Evolutionary conservation across 2,888 invertebrate species (phyloP).

Genomic region (Priocnemis perturbator): DNA sequence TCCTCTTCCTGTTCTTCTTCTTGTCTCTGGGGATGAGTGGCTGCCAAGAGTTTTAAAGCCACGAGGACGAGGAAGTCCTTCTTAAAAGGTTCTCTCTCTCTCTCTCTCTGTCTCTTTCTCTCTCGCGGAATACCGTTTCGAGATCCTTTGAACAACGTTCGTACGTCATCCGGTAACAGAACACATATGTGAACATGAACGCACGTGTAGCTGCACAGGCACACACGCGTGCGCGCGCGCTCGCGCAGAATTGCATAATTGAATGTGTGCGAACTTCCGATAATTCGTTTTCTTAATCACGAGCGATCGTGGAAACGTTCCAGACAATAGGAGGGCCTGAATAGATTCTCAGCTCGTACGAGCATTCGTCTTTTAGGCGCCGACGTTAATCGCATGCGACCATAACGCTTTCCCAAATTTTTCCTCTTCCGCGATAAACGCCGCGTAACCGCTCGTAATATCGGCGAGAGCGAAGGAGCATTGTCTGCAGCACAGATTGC

Average conservation of each 20-base stretch:
- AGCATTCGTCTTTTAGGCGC: background rate
- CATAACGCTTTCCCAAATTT: background rate
- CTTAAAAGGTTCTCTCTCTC: background rate
- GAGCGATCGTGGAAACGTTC: background rate
- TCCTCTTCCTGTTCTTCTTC: conserved; percentile 3
- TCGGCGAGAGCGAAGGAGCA: background rate
- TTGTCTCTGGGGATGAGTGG: too few relatives aligned
- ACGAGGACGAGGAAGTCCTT: background rate
- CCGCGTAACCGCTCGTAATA: background rate
- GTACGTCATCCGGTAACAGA: conserved; percentile 3
- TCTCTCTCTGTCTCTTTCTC: background rate
- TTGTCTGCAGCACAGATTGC: background rate
- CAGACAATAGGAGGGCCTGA: background rate
- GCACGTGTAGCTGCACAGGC: too few relatives aligned
- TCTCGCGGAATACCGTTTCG: conserved; percentile 12
- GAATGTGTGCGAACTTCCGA: conserved; percentile 5
- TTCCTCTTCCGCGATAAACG: conserved; percentile 1
- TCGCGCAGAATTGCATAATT: too few relatives aligned
- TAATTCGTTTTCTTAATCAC: conserved; percentile 1
- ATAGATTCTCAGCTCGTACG: too few relatives aligned
- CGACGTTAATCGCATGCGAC: background rate
- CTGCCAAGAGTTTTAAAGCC: too few relatives aligned
- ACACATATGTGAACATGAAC: background rate
- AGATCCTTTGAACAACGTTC: conserved; percentile 2
- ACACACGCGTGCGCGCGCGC: too few relatives aligned